Evolutionary conservation across 2,113 vertebrate genomes (phyloP), one percentile per base, ranked within the genome.

Genomic region (Brevimyrus niger): DNA sequence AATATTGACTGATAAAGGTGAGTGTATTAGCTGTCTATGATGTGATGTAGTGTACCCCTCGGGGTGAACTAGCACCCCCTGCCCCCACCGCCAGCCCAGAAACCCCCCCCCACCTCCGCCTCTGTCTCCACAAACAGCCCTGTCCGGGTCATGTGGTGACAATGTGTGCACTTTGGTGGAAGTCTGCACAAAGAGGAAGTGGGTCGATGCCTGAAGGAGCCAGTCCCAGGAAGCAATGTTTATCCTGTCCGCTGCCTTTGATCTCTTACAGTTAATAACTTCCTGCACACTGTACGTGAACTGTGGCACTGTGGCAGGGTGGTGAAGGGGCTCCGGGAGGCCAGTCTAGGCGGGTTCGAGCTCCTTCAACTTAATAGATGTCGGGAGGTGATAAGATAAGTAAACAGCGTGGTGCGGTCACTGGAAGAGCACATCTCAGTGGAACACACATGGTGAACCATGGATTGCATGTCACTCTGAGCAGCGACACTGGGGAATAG

Each of bases 191-290:
- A 94, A 93, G 92, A 96, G 95, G 96, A 96, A 96, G 96, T 95
- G 93, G 94, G 93, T 91, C 93, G 90, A 94, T 93, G 94, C 96
- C 96, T 65, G 91, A 92, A 95, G 96, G 95, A 92, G 91, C 91
- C 94, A 90, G 91, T 94, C 95, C 94, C 92, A 88, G 93, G 94
- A 94, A 95, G 93, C 95, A 96, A 95, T 95, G 96, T 96, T 96
- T 96, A 96, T 95, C 95, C 95, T 95, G 94, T 95, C 95, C 94
- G 90, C 92, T 44, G 91, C 93, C 94, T 96, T 96, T 96, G 93
- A 96, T 96, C 95, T 96, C 93, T 92, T 92, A 93, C 95, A 95
- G 94, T 96, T 96, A 96, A 96, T 96, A 93, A 95, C 95, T 96
- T 96, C 96, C 96, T 96, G 95, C 94, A 94, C 92, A 94, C 95